Evolutionary conservation across 30 jellyfish, hydroid and myxozoan genomes (phyloP), one percentile per base, ranked within the genome.

Genomic region (Aurelia aurita): DNA sequence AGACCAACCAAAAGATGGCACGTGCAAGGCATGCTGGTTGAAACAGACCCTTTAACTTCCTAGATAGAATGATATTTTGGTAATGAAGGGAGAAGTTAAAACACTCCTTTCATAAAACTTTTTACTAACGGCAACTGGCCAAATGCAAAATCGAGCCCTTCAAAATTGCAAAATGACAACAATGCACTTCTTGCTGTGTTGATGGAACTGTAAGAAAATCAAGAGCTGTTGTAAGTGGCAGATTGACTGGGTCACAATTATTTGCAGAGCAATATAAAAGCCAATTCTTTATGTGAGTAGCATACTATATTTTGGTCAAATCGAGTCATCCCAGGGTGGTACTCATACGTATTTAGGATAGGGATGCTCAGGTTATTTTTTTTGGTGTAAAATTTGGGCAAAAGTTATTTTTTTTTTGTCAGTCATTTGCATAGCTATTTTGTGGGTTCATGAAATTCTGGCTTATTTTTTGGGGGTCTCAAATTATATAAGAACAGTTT

Each of bases 91-190:
- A 72, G 83, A 29, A 14, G 8, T 20, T 70, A 10, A 29, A 70
- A 70, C 13, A 70, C 71, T 5, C 68, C 83, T 19, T 26, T 21
- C 66, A 70, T 43, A 39, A 70, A 70, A 20, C 83, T 72, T 47
- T 35, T 70, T 18, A 70, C 83, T 10, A 70, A 28, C 10, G 83
- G 83, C 43, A 35, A 10, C 19, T 43, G 66, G 16, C 83, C 83
- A 43, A 29, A 70, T 47, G 59, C 59, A 8, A 47, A 8, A 47
- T 8, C 10, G 59, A 10, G 14, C 10, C 16, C 16, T 47, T 16
- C 59, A 47, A 47, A 8, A 10, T 8, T 16, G 14, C 10, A 47
- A 47, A 47, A 8, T 47, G 10, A 16, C 16, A 16, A 47, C 16
- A 47, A 47, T 8, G 59, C 59, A 47, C 59, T 47, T 47, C 59